Evolutionary conservation across 2,888 invertebrate genomes (phyloP).

Genomic region (Merodon equestris): DNA sequence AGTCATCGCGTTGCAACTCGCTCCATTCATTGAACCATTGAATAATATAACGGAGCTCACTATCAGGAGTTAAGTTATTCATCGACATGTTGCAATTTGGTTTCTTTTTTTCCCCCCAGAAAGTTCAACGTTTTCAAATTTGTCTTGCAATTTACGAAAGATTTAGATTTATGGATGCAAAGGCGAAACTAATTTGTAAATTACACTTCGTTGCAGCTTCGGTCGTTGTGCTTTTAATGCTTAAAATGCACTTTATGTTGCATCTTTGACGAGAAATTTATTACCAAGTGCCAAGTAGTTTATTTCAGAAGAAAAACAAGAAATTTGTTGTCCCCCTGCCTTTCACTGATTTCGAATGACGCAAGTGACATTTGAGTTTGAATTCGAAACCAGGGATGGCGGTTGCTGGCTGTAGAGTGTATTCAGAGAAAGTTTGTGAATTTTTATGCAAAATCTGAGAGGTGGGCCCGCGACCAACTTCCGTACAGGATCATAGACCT

Average conservation of each 20-base stretch:
- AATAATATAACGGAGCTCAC: constrained; percentile 88
- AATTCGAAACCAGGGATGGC: constrained; percentile 27
- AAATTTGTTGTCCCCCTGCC: constrained; percentile 46
- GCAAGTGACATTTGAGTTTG: constrained; percentile 30
- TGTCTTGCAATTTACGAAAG: not conserved
- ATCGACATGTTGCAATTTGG: constrained; percentile 81
- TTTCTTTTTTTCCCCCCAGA: not conserved
- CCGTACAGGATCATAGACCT: too few relatives aligned
- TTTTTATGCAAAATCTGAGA: too few relatives aligned
- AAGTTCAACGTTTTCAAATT: not conserved
- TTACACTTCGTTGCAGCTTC: not conserved
- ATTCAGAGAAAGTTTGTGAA: too few relatives aligned
- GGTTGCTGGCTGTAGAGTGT: too few relatives aligned
- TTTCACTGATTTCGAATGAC: constrained; percentile 8
- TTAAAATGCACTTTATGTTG: constrained; percentile 10
- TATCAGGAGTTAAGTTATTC: constrained; percentile 83
- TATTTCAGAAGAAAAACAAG: constrained; percentile 46
- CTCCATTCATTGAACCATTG: constrained; percentile 95
- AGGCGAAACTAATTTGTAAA: not conserved
- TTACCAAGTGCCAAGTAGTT: constrained; percentile 36
- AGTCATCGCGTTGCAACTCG: constrained; percentile 91
- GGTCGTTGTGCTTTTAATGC: constrained; percentile 9
- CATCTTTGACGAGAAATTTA: constrained; percentile 23
- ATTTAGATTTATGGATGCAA: too few relatives aligned
- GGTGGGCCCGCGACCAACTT: too few relatives aligned